Evolutionary conservation across 2,797 vertebrate species (phyloP).

Genomic region (Sebastes glaucus): DNA sequence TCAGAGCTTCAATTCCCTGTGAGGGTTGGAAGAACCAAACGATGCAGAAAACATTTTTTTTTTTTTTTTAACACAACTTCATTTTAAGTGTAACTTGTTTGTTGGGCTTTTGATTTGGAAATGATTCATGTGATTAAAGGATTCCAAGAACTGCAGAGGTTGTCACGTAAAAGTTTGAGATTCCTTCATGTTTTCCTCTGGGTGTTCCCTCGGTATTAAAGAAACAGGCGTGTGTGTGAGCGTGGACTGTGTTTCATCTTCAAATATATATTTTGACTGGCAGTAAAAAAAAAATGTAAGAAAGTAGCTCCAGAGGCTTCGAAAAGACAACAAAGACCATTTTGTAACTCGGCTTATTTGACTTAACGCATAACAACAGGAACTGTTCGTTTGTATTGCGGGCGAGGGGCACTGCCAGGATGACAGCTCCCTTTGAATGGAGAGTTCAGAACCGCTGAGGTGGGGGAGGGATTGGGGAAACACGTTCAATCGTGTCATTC

Average conservation of each 20-base stretch:
- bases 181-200: conserved; percentile 34
- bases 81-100: conserved; percentile 12
- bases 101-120: conserved; percentile 32
- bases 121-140: conserved; percentile 46
- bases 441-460: conserved; percentile 31
- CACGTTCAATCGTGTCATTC: conserved; percentile 6
- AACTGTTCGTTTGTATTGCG: conserved; percentile 17
- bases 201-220: conserved; percentile 35
- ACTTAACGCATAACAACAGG: conserved; percentile 22
- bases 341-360: conserved; percentile 25
- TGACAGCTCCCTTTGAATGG: conserved; percentile 51
- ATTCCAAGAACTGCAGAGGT: conserved; percentile 30
- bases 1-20: background rate
- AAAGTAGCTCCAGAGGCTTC: conserved; percentile 22
- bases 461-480: background rate
- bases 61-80: background rate
- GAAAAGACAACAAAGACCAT: conserved; percentile 49
- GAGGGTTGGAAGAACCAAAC: conserved; percentile 9
- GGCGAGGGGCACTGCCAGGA: background rate
- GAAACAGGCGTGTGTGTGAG: conserved; percentile 13
- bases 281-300: background rate
- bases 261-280: conserved; percentile 45
- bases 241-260: conserved; percentile 45
- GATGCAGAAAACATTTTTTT: background rate
- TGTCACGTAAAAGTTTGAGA: conserved; percentile 59